Conservation (phyloP, 2,888 invertebrate species). For the Sarcophaga subvicina region DNA sequence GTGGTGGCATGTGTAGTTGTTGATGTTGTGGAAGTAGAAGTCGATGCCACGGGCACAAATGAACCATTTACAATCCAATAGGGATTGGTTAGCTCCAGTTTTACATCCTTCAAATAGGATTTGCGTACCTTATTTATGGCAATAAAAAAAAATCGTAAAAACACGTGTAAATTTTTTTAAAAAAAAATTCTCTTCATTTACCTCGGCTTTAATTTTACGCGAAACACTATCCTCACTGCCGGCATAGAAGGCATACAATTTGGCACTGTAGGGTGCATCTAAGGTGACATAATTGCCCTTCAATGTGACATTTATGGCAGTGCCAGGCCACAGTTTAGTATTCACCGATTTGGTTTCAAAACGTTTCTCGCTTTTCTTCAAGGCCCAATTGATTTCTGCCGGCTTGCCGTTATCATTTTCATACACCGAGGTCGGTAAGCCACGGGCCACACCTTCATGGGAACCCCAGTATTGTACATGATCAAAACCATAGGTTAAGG, state of each 20-base stretch:
- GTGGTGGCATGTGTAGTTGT: constrained; percentile 84
- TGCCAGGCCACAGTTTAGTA: constrained; percentile 88
- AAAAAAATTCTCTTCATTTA: constrained; percentile 59
- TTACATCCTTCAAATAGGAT: constrained; percentile 86
- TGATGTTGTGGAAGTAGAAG: constrained; percentile 84
- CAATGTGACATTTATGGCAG: constrained; percentile 91
- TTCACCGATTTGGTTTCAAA: constrained; percentile 84
- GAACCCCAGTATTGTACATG: constrained; percentile 91
- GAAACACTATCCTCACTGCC: constrained; percentile 79
- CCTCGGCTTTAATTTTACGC: constrained; percentile 79
- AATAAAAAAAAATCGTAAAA: too few relatives aligned
- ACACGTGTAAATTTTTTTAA: not conserved
- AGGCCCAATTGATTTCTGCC: constrained; percentile 88
- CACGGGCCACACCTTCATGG: constrained; percentile 84
- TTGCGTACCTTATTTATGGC: constrained; percentile 82
- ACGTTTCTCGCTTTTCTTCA: constrained; percentile 83
- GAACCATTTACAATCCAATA: constrained; percentile 90
- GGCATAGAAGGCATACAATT: constrained; percentile 84
- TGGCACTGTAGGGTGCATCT: constrained; percentile 89
- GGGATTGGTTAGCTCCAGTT: constrained; percentile 88
- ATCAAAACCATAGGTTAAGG: constrained; percentile 87
- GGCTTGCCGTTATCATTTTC: constrained; percentile 75
- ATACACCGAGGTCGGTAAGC: constrained; percentile 79
- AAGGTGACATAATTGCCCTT: constrained; percentile 88
- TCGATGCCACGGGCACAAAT: constrained; percentile 90